A percentile compares a stretch with the other conserved stretches of the same genome.
These are phyloP conservation scores for Drosophila demipolita DNA, from an alignment of 2,888 invertebrate genomes.

Conservation along the genomic window DNA sequence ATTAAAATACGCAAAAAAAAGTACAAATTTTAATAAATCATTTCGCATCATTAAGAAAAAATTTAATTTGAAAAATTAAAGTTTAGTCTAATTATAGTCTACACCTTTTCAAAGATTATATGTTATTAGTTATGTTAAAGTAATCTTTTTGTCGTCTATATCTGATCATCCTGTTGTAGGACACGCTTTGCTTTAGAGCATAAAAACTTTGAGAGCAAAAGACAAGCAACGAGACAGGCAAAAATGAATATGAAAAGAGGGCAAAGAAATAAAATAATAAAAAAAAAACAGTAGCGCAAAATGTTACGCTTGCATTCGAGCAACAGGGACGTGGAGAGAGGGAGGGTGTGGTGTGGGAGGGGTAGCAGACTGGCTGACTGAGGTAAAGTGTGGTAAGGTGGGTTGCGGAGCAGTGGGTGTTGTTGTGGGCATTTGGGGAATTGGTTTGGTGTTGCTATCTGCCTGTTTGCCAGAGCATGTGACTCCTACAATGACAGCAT, in stretches of 20 bases:
- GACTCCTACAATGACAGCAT: constrained; percentile 74
- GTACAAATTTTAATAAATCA: neutral
- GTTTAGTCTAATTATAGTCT: neutral
- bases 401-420: constrained; percentile 9
- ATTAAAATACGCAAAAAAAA: neutral
- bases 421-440: constrained; percentile 35
- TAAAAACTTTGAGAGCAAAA: constrained; percentile 48
- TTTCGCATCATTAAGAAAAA: neutral
- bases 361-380: constrained; percentile 5
- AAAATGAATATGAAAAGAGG: constrained; percentile 42
- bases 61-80: neutral
- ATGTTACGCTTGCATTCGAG: constrained; percentile 78
- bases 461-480: constrained; percentile 52
- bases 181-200: constrained; percentile 25
- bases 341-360: neutral
- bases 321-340: neutral
- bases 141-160: neutral
- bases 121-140: neutral
- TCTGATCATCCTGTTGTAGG: constrained; percentile 14
- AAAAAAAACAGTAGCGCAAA: constrained; percentile 70
- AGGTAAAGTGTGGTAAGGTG: neutral
- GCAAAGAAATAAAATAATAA: constrained; percentile 28
- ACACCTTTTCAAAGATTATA: neutral
- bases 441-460: constrained; percentile 50
- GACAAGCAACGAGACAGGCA: constrained; percentile 54